Conservation (phyloP, 1,140 invertebrate species). For the Heliconius hermathena region DNA sequence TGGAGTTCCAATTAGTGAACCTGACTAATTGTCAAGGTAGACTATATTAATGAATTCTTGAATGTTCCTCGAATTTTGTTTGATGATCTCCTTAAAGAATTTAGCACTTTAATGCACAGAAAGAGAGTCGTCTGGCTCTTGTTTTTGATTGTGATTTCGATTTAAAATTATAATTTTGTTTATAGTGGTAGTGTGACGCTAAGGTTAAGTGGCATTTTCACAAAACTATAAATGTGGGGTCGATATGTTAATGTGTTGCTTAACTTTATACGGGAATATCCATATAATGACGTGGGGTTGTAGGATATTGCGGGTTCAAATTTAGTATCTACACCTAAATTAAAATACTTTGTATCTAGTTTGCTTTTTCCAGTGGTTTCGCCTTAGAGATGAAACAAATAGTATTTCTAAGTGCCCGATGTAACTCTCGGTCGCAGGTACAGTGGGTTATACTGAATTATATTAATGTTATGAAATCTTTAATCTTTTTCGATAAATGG, state of each 20-base stretch:
- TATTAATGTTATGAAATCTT: too few relatives aligned
- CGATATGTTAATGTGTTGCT: background rate
- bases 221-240: conserved; percentile 19
- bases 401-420: too few relatives aligned
- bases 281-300: too few relatives aligned
- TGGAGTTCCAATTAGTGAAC: conserved; percentile 36
- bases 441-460: too few relatives aligned
- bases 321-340: too few relatives aligned
- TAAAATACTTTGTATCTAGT: too few relatives aligned
- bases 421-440: too few relatives aligned
- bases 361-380: too few relatives aligned
- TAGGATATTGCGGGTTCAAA: too few relatives aligned
- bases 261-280: background rate
- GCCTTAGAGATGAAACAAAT: too few relatives aligned
- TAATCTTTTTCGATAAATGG: too few relatives aligned
- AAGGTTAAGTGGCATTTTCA: conserved; percentile 14
- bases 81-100: conserved; percentile 24
- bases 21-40: conserved; percentile 37
- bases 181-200: background rate
- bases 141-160: background rate
- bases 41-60: conserved; percentile 35
- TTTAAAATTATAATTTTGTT: conserved; percentile 17
- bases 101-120: conserved; percentile 6
- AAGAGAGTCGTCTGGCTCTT: conserved; percentile 1
- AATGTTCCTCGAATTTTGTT: conserved; percentile 15